Evolutionary conservation across 2,888 invertebrate species (phyloP).

Genomic region (Caenorhabditis panamensis): DNA sequence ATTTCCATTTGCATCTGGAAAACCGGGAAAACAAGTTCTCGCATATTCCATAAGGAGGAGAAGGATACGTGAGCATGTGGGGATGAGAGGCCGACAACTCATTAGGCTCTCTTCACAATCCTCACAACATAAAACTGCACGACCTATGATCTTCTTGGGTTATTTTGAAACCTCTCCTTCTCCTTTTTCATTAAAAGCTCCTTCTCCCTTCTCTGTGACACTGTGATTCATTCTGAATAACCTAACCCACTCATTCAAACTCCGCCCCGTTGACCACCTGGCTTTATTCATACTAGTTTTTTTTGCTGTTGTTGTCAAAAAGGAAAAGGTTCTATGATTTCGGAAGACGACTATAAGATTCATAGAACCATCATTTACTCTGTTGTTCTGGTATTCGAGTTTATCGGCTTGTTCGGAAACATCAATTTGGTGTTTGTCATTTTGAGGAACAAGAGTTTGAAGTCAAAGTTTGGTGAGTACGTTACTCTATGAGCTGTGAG

Average conservation of each 20-base stretch:
- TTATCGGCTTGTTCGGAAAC: slow-evolving; percentile 58
- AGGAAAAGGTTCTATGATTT: not conserved
- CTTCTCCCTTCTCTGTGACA: too few relatives aligned
- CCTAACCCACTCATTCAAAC: not conserved
- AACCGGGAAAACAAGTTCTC: too few relatives aligned
- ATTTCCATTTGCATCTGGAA: too few relatives aligned
- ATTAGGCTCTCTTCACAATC: too few relatives aligned
- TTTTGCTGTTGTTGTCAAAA: not conserved
- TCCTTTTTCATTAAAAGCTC: not conserved
- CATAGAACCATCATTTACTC: slow-evolving; percentile 61
- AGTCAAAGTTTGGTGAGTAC: slow-evolving; percentile 61
- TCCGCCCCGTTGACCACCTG: not conserved
- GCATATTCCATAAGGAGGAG: too few relatives aligned
- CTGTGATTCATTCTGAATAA: too few relatives aligned
- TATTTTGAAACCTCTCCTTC: not conserved
- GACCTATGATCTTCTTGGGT: too few relatives aligned
- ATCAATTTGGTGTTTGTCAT: slow-evolving; percentile 53
- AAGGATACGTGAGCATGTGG: too few relatives aligned
- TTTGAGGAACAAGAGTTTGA: slow-evolving; percentile 46
- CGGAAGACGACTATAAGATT: slow-evolving; percentile 27
- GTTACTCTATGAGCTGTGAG: too few relatives aligned
- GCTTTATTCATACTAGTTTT: not conserved
- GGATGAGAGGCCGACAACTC: too few relatives aligned
- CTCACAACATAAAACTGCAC: too few relatives aligned
- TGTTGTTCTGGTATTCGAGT: slow-evolving; percentile 49